These are phyloP conservation scores for Eretmochelys imbricata DNA, from an alignment of 2,113 vertebrate genomes.

Conservation along the genomic window DNA sequence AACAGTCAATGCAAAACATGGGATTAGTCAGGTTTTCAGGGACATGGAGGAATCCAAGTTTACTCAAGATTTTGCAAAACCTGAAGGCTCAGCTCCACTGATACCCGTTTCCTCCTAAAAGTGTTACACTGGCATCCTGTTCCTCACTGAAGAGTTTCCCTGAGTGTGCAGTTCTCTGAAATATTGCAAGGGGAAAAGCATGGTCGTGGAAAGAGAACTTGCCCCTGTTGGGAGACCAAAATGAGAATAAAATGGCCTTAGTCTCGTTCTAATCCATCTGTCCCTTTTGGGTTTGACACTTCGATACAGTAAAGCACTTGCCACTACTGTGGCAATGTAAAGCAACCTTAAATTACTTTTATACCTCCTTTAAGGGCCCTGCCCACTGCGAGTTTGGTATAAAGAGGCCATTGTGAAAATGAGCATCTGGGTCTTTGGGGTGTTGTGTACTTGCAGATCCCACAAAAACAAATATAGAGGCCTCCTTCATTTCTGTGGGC, in stretches of 20 bases:
- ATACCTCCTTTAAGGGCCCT: background rate
- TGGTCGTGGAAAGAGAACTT: background rate
- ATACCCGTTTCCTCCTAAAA: background rate
- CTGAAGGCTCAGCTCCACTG: background rate
- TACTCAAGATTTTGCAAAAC: background rate
- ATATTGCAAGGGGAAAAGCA: background rate
- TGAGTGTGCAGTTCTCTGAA: background rate
- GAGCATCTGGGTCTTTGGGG: background rate
- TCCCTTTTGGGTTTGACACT: background rate
- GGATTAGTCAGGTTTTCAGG: background rate
- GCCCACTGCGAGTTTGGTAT: background rate
- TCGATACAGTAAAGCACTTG: background rate
- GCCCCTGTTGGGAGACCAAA: background rate
- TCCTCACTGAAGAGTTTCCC: background rate
- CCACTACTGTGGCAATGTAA: background rate
- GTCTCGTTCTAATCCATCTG: background rate
- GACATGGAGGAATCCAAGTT: background rate
- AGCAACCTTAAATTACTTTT: background rate
- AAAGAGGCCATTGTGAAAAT: background rate
- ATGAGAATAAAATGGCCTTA: background rate
- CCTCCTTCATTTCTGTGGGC: background rate
- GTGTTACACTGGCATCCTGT: background rate
- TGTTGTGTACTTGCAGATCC: background rate
- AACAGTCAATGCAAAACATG: background rate
- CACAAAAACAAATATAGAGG: fast-evolving